Evolutionary conservation across 2,888 invertebrate genomes (phyloP), one percentile per base, ranked within the genome.

Genomic region (Ichneumon xanthorius): DNA sequence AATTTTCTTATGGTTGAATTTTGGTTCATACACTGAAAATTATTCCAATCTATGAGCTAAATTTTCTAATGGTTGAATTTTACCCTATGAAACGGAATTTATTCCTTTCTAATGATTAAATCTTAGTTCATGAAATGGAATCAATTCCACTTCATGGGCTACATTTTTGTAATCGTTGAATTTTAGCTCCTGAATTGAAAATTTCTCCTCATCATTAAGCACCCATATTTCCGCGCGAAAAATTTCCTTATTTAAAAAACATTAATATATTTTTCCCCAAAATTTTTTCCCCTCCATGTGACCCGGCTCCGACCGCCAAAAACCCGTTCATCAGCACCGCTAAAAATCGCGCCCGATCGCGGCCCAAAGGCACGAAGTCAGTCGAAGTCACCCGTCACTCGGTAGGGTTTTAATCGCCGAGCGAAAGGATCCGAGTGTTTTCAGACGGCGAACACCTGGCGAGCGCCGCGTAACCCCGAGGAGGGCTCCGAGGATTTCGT

Each of bases 401-500:
- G 19, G 68, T n/a, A 37, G 73, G 53, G 61, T 73, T 61, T 63
- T 78, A 78, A 73, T 82, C 67, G 79, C 72, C 33, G 61, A 80
- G 72, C 26, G 61, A 53, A 67, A 65, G 71, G 22, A 75, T 71
- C 53, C 68, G 40, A 53, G 50, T 79, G 67, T 63, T 79, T 85
- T 82, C 67, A 50, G 70, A 80, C 71, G 77, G 50, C 50, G 82
- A 86, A 84, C 87, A 87, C 87, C 87, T 87, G 87, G 87, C 68
- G 80, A 79, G 61, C 50, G 50, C 70, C 61, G 30, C 61, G 40
- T 67, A 76, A 50, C 78, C 75, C 73, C 40, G 65, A 81, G 86
- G 86, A 86, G 85, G 86, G 86, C 85, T 87, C 87, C 76, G 80
- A 73, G 70, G 65, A 84, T 85, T 82, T 80, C 85, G 81, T 83